Percentiles rank a stretch among this genome's conserved stretches.
Conservation (phyloP, 2,113 vertebrate species). For the Campylomormyrus numenius region DNA sequence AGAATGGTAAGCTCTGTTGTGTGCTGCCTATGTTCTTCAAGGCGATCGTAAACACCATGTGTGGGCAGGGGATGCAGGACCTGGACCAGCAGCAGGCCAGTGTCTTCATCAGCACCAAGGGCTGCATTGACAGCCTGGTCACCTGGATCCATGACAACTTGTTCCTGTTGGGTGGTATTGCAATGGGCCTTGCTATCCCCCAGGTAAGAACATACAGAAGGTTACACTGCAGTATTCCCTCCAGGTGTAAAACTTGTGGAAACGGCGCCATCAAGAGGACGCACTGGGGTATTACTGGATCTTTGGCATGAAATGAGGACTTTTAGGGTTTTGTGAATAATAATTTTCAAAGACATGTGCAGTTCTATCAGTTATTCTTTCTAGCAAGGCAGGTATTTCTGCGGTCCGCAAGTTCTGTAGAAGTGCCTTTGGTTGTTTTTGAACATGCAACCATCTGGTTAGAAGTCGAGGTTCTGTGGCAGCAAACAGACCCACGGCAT, state of each 20-base stretch:
- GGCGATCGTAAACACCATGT: conserved; percentile 90
- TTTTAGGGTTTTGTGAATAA: neutral
- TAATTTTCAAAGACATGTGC: neutral
- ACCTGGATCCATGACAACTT: conserved; percentile 90
- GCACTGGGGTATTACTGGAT: neutral
- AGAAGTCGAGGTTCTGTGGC: neutral
- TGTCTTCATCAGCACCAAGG: conserved; percentile 72
- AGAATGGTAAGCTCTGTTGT: neutral
- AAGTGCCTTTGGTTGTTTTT: neutral
- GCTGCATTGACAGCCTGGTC: conserved; percentile 87
- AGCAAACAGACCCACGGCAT: neutral
- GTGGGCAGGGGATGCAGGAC: conserved; percentile 75
- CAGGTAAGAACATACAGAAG: conserved; percentile 60
- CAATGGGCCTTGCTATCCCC: conserved; percentile 80
- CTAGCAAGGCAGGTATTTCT: neutral
- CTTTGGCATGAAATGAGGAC: neutral
- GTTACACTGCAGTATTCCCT: neutral
- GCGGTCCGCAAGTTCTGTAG: neutral
- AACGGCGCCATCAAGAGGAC: neutral
- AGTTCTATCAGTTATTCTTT: neutral
- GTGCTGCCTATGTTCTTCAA: conserved; percentile 31
- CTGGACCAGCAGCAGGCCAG: conserved; percentile 57
- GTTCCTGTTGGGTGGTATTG: conserved; percentile 78
- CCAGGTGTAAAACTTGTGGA: neutral
- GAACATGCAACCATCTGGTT: neutral